A percentile compares a stretch with the other conserved stretches of the same genome.
phyloP scores from a whole-genome alignment of 1,140 invertebrate species.

The Sminthurides bifidus region DNA sequence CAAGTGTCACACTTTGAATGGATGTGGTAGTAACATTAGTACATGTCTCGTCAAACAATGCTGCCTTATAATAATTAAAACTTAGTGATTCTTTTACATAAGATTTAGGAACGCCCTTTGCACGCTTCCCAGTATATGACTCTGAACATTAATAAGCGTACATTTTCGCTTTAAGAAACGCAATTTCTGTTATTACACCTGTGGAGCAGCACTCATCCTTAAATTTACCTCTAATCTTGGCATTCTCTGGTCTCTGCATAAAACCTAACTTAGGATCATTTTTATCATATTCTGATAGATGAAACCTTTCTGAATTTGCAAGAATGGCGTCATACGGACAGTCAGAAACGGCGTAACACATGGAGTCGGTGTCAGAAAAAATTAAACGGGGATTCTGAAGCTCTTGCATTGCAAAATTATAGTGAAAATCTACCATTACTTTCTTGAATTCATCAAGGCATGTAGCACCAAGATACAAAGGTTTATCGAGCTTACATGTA shows the following conservation, averaged over 20 bases:
- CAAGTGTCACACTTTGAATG: no score
- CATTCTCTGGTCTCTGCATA: not conserved
- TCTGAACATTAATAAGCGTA: not conserved
- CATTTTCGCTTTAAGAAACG: not conserved
- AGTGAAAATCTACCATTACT: no score
- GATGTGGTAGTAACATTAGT: no score
- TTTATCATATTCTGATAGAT: not conserved
- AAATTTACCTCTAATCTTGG: not conserved
- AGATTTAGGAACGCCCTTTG: not conserved
- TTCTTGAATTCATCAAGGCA: no score
- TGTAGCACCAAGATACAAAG: no score
- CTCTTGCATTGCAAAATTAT: no score
- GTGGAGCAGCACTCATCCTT: not conserved
- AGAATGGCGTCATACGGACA: not conserved
- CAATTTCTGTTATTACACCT: not conserved
- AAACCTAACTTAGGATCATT: not conserved
- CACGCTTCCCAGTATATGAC: not conserved
- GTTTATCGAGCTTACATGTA: no score
- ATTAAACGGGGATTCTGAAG: no score
- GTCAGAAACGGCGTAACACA: no score
- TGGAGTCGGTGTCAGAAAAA: no score
- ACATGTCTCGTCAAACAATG: no score
- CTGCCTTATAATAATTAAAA: no score
- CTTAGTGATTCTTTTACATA: not conserved
- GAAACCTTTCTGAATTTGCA: not conserved